Percentiles rank a stretch among this genome's conserved stretches.
These are phyloP conservation scores for Drosophila kanapiae DNA, from an alignment of 1,140 invertebrate species.

Conservation along the genomic window DNA sequence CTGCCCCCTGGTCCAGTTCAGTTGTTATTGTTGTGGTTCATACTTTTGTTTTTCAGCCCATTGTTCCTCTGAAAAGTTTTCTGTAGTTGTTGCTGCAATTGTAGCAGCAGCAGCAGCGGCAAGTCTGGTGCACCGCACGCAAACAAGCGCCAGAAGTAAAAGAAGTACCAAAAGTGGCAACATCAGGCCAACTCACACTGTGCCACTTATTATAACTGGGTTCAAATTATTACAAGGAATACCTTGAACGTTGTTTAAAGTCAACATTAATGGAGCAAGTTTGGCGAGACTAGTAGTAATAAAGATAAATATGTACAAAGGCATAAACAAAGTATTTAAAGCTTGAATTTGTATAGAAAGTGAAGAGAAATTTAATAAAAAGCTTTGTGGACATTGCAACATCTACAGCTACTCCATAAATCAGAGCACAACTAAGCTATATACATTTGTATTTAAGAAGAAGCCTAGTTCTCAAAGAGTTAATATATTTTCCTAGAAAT, in stretches of 20 bases:
- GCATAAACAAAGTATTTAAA: neutral
- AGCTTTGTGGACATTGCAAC: neutral
- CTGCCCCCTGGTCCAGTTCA: slow-evolving; percentile 39
- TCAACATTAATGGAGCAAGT: neutral
- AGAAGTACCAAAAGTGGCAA: slow-evolving; percentile 69
- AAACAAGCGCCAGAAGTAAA: slow-evolving; percentile 68
- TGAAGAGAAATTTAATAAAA: neutral
- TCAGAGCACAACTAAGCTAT: too few relatives aligned
- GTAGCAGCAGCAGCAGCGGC: slow-evolving; percentile 19
- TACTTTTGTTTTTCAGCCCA: slow-evolving; percentile 75
- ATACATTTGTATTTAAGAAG: too few relatives aligned
- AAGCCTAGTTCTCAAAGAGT: neutral
- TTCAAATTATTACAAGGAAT: neutral
- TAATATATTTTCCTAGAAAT: fast-evolving
- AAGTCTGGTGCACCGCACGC: slow-evolving; percentile 51
- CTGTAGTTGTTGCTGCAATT: slow-evolving; percentile 38
- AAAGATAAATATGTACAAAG: neutral
- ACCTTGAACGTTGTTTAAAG: neutral
- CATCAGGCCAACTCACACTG: slow-evolving; percentile 38
- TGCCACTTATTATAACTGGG: neutral
- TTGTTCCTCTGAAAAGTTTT: slow-evolving; percentile 63
- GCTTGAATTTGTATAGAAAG: neutral
- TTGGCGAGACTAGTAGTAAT: neutral
- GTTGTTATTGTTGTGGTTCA: slow-evolving; percentile 76
- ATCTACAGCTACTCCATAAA: too few relatives aligned